Evolutionary conservation across 2,113 vertebrate genomes (phyloP).

Genomic region (Mesitornis unicolor): DNA sequence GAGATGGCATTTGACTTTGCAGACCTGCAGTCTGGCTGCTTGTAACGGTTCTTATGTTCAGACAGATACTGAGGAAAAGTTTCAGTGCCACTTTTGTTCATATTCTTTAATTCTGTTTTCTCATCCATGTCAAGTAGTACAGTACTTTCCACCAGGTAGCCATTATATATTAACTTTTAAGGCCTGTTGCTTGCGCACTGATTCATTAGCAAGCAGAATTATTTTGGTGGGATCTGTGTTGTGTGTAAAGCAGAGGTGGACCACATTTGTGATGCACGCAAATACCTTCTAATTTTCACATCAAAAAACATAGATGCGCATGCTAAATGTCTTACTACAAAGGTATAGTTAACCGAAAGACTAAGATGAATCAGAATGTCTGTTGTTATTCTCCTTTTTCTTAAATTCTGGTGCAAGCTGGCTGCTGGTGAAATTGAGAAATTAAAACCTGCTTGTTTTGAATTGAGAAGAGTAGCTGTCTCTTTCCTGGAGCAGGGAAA

Average conservation of each 20-base stretch:
- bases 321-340: background rate
- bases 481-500: background rate
- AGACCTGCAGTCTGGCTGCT: background rate
- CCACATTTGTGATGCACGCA: background rate
- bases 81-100: background rate
- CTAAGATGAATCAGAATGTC: background rate
- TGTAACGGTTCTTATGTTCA: background rate
- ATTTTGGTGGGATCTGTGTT: background rate
- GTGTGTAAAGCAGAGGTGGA: background rate
- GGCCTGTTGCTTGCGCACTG: background rate
- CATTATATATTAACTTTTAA: conserved; percentile 13
- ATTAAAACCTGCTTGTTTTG: background rate
- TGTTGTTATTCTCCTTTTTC: background rate
- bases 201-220: background rate
- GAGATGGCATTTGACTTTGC: background rate
- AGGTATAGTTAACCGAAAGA: background rate
- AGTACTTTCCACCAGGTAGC: background rate
- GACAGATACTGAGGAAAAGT: background rate
- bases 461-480: background rate
- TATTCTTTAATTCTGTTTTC: background rate
- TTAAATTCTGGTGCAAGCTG: background rate
- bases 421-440: background rate
- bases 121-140: background rate
- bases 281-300: background rate
- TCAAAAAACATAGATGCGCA: background rate